Evolutionary conservation across 30 jellyfish, hydroid and myxozoan genomes (phyloP), one percentile per base, ranked within the genome.

Genomic region (Aurelia aurita): DNA sequence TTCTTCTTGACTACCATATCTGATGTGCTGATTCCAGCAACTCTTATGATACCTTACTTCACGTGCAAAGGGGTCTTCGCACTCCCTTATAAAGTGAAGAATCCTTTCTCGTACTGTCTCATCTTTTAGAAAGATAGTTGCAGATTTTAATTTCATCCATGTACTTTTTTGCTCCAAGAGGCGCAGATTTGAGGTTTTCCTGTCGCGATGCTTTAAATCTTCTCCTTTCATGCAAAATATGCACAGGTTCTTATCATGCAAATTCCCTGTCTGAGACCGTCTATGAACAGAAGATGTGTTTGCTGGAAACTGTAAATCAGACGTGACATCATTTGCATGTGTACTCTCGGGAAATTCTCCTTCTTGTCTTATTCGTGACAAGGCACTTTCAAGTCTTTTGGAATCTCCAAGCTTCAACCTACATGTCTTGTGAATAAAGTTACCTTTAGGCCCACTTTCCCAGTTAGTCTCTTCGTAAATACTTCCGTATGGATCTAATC

Each of bases 211-310:
- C 66, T 47, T 70, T 4, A 6, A 28, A 39, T 70, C 82, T 70
- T 70, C 82, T 28, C 65, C 65, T 20, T 34, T 28, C 34, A 67
- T 67, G 59, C 82, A 29, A 63, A 63, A 70, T 5, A 70, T 70
- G 66, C 82, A 70, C 44, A 70, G 51, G 51, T 39, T 26, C 32
- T 70, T 70, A 67, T 71, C 27, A 71, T 71, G 83, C 45, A 71
- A 29, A 67, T 43, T 18, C 45, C 83, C 83, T 71, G 83, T 71
- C 69, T 67, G 39, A n/a, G 69, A 29, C 83, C 83, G 39, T 31
- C 39, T 2, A 31, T 31, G 39, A 4, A 31, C 39, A 31, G 39
- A 31, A 31, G 39, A 31, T 31, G 4, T 31, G 39, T 31, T 31
- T 31, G 39, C 39, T 31, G 39, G 39, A 31, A 31, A 31, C 4